Evolutionary conservation across 2,888 invertebrate genomes (phyloP).

Genomic region (Dromius quadrimaculatus): DNA sequence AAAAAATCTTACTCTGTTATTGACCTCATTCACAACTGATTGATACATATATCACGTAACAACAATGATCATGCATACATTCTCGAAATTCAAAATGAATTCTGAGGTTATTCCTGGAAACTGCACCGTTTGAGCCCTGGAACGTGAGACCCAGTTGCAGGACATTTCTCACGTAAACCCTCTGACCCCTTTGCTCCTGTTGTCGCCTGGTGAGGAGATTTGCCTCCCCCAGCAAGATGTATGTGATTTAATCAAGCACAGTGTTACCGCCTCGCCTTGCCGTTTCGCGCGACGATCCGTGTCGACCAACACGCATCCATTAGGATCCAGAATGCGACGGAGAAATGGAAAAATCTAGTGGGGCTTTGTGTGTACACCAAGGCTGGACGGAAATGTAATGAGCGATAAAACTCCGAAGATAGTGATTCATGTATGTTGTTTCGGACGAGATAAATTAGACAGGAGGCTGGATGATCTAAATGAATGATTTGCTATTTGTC

Average conservation of each 20-base stretch:
- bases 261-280: constrained; percentile 42
- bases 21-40: too few relatives aligned
- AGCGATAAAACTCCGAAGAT: constrained; percentile 32
- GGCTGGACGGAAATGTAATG: constrained; percentile 37
- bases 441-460: constrained; percentile 5
- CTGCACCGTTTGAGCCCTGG: neutral
- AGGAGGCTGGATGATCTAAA: too few relatives aligned
- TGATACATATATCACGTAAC: too few relatives aligned
- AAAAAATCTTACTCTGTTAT: too few relatives aligned
- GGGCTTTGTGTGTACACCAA: constrained; percentile 22
- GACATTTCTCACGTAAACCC: constrained; percentile 30
- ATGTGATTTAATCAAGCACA: constrained; percentile 58
- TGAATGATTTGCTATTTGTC: too few relatives aligned
- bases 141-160: neutral
- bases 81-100: too few relatives aligned
- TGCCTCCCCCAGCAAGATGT: constrained; percentile 55
- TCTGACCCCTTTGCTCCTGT: neutral
- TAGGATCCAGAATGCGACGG: constrained; percentile 15
- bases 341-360: constrained; percentile 43
- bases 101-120: too few relatives aligned
- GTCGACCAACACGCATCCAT: constrained; percentile 44
- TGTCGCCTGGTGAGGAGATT: constrained; percentile 1
- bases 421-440: constrained; percentile 3
- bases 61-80: too few relatives aligned
- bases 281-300: constrained; percentile 8